Evolutionary conservation across 2,888 invertebrate genomes (phyloP), one percentile per base, ranked within the genome.

Genomic region (Myopa tessellatipennis): DNA sequence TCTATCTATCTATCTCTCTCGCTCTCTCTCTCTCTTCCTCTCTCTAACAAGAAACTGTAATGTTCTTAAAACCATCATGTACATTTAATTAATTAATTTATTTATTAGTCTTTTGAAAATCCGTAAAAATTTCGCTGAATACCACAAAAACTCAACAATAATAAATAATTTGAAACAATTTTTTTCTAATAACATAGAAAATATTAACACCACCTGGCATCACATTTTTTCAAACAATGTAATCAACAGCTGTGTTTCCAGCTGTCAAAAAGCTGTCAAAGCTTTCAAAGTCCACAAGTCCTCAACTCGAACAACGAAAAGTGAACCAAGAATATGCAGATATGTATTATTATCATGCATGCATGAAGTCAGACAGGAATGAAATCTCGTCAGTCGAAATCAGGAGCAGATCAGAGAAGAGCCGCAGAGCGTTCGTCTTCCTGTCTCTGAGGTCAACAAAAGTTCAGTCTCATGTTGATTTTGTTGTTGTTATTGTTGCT

Each of bases 251-350:
- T 74, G 74, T 50, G 16, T 74, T 38, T 74, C 52, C 55, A 70
- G 50, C 26, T 52, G 38, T 45, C 65, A 65, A 16, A 26, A 16
- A 36, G 26, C 55, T 16, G 45, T 16, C 5, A 74, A 45, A 45
- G 6, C 45, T 45, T n/a, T n/a, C 45, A 45, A 45, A 45, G 45
- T 45, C 7, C 6, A 45, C 45, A 45, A 45, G 45, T 45, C 45
- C 45, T 45, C 45, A 45, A 4, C 10, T 1, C 45, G 45, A 14
- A 65, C 52, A 70, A 52, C 55, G 50, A 12, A 45, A 18, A 55
- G 16, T 26, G n/a, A 18, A 50, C 40, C 52, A 73, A n/a, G 45
- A 65, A 63, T 61, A 74, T 65, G 73, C 72, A 72, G 58, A 72
- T 72, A n/a, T n/a, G n/a, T n/a, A 45, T 45, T 45, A 45, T 45